Conservation (phyloP, 2,113 vertebrate species). For the Macquaria australasica region DNA sequence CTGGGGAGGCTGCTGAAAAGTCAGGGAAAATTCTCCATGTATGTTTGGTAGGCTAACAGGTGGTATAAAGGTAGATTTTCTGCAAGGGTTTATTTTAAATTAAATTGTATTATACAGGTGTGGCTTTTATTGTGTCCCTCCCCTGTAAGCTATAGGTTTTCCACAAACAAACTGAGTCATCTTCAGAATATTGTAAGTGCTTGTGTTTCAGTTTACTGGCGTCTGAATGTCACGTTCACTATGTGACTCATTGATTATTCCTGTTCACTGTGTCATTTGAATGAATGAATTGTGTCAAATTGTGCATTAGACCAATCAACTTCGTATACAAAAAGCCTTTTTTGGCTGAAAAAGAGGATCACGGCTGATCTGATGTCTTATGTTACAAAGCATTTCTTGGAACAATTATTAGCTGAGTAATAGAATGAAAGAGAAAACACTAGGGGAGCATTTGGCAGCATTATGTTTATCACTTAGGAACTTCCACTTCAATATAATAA, state of each 20-base stretch:
- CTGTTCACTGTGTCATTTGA: too few relatives aligned
- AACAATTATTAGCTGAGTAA: too few relatives aligned
- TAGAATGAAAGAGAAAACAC: too few relatives aligned
- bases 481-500: too few relatives aligned
- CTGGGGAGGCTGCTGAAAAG: neutral
- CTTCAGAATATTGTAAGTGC: neutral
- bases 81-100: neutral
- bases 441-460: too few relatives aligned
- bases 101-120: neutral
- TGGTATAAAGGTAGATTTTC: neutral
- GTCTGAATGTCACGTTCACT: neutral
- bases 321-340: too few relatives aligned
- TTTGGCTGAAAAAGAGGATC: too few relatives aligned
- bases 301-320: too few relatives aligned
- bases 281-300: too few relatives aligned
- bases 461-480: too few relatives aligned
- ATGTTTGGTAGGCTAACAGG: neutral
- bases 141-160: neutral
- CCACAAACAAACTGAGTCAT: slow-evolving; percentile 6
- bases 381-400: too few relatives aligned
- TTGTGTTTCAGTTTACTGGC: neutral
- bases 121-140: neutral
- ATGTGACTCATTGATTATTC: neutral
- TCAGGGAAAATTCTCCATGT: neutral
- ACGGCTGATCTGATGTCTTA: too few relatives aligned